phyloP scores from a whole-genome alignment of 64 coral and sea anemone genomes.

The Stichodactyla mertensii region DNA sequence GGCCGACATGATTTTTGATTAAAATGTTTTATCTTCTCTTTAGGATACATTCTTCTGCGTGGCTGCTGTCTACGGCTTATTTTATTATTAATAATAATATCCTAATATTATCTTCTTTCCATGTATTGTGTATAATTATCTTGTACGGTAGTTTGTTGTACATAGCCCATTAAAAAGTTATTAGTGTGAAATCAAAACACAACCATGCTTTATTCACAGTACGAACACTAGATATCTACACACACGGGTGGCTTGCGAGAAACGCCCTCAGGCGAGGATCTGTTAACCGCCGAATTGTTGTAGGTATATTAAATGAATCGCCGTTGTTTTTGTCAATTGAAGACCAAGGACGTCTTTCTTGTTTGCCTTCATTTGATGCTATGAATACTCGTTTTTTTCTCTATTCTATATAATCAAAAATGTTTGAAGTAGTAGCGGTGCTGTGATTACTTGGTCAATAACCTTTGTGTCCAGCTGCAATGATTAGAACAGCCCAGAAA shows the following conservation, averaged over 20 bases:
- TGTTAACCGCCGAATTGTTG: not conserved
- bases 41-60: slow-evolving; percentile 61
- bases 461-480: no score
- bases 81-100: slow-evolving; percentile 52
- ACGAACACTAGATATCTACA: not conserved
- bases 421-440: no score
- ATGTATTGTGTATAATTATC: not conserved
- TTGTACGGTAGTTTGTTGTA: not conserved
- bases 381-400: not conserved
- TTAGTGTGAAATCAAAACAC: not conserved
- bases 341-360: not conserved
- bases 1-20: not conserved
- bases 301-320: no score
- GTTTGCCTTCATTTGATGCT: not conserved
- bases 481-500: no score
- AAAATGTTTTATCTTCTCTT: not conserved
- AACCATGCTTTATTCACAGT: not conserved
- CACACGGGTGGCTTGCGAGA: not conserved
- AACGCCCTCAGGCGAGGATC: not conserved
- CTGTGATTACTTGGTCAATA: no score
- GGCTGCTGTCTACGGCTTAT: slow-evolving; percentile 49
- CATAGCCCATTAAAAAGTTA: not conserved
- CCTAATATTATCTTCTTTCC: not conserved
- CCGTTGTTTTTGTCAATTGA: not conserved
- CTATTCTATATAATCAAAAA: no score